Conservation (phyloP, 23 tunicate genomes). For the Corella eumyota region DNA sequence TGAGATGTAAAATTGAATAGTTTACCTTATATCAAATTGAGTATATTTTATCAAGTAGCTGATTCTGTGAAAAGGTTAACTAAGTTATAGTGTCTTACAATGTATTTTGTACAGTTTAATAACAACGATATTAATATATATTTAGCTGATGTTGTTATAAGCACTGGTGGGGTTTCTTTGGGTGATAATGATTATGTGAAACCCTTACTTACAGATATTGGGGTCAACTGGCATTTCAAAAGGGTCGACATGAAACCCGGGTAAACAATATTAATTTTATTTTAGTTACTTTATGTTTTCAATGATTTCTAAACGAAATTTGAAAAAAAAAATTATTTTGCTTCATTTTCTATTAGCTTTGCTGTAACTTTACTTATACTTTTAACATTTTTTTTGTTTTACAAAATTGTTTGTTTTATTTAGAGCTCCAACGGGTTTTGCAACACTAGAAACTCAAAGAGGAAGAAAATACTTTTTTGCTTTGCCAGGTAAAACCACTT, state of each 20-base stretch:
- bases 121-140: neutral
- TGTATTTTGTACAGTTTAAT: neutral
- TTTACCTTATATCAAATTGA: no score
- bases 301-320: neutral
- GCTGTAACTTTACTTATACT: neutral
- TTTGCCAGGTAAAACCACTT: conserved; percentile 76
- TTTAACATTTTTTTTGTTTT: neutral
- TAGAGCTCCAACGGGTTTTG: conserved; percentile 91
- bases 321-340: neutral
- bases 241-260: conserved; percentile 87
- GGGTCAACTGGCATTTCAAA: conserved; percentile 78
- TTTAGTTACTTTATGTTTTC: neutral
- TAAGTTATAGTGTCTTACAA: neutral
- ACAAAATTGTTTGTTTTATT: neutral
- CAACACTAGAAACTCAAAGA: conserved; percentile 54
- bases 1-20: no score
- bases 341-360: neutral
- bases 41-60: no score
- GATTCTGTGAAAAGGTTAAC: no score
- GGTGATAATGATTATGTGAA: conserved; percentile 92
- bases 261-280: conserved; percentile 9
- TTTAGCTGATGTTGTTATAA: conserved; percentile 77
- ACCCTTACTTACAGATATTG: conserved; percentile 30
- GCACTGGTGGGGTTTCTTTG: conserved; percentile 90
- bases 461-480: conserved; percentile 70